Base-by-base conservation (phyloP, 37 sponge, comb jelly and placozoan genomes). In the Geodia barretti region DNA sequence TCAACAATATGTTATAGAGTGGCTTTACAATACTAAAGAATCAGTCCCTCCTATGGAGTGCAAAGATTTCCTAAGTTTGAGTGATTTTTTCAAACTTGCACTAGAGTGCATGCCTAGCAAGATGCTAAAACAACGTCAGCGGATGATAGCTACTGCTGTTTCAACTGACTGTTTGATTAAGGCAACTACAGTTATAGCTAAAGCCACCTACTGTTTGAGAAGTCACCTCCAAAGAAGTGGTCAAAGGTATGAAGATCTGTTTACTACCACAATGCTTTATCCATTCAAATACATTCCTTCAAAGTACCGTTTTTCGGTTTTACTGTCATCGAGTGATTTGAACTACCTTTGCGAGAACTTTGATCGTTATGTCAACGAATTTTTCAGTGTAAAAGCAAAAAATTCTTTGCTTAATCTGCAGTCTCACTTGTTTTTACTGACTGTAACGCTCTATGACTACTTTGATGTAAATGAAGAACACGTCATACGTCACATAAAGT, bases 211-310 rank as follows among this genome's bases (percentile, higher is more conserved):
- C n/a, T n/a, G n/a, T n/a, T n/a, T n/a, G n/a, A n/a, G n/a, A n/a
- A n/a, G n/a, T n/a, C n/a, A n/a, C n/a, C n/a, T n/a, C n/a, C n/a
- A n/a, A n/a, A n/a, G n/a, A n/a, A n/a, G n/a, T n/a, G n/a, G n/a
- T n/a, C n/a, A 11, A 70, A 70, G 36, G 8, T 70, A 36, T 70
- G 71, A 70, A 35, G 71, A 35, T 24, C 39, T 70, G 7, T 35
- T 70, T n/a, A 30, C 36, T 7, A 24, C 23, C 36, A 70, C 39
- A n/a, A 7, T 70, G 39, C 36, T 70, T 37, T 35, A 36, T 35
- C 71, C 71, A 3, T 70, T 30, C 36, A 30, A 70, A 17, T 70
- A 70, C 36, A 35, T 11, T 39, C 31, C 9, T 37, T 58, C 60
- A 58, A 24, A 70, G 31, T 35, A 35, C 36, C 31, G 7, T 9